phyloP scores from a whole-genome alignment of 2,888 invertebrate genomes.

The Andrena haemorrhoa region DNA sequence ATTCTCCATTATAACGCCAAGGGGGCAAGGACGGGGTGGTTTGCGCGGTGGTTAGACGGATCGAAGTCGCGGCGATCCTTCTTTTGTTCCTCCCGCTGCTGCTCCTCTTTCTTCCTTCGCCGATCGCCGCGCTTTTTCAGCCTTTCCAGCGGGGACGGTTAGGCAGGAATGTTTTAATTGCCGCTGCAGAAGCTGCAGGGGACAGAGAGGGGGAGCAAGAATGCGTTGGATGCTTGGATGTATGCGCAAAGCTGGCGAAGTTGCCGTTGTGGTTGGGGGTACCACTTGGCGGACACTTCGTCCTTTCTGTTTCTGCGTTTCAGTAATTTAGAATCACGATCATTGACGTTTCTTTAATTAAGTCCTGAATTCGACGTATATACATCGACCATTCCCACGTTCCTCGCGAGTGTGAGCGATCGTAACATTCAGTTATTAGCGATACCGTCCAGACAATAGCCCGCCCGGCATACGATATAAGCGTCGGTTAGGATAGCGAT shows the following conservation, averaged over 20 bases:
- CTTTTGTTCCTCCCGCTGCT: neutral
- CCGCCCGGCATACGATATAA: too few species aligned
- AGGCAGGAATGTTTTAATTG: conserved; percentile 70
- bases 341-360: too few species aligned
- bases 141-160: conserved; percentile 17
- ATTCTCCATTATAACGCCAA: conserved; percentile 66
- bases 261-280: neutral
- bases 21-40: conserved; percentile 25
- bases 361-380: too few species aligned
- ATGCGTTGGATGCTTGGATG: neutral
- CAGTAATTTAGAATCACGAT: too few species aligned
- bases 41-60: conserved; percentile 35
- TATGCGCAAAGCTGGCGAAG: neutral
- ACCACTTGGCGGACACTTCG: neutral
- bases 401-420: too few species aligned
- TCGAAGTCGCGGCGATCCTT: conserved; percentile 25
- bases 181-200: neutral
- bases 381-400: too few species aligned
- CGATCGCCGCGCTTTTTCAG: neutral
- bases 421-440: too few species aligned
- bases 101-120: conserved; percentile 5
- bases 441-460: too few species aligned
- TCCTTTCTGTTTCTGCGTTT: too few species aligned
- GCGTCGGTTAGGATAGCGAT: too few species aligned
- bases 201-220: neutral